Evolutionary conservation across 1,140 invertebrate species (phyloP).

Genomic region (Anagrus nilaparvatae): DNA sequence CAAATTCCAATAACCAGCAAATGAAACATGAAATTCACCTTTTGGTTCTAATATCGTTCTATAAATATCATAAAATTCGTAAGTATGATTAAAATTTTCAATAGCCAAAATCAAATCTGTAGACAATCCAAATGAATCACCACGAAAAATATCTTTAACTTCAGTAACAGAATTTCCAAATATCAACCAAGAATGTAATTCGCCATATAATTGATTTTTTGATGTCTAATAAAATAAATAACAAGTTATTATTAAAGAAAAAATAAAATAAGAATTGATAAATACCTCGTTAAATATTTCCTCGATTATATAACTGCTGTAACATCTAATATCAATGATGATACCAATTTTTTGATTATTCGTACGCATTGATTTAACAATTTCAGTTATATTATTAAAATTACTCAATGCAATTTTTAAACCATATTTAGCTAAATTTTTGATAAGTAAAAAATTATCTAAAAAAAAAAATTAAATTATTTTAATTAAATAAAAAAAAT

Average conservation of each 20-base stretch:
- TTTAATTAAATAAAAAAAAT: neutral
- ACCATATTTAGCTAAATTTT: slow-evolving; percentile 6
- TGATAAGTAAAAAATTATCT: slow-evolving; percentile 15
- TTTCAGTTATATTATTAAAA: neutral
- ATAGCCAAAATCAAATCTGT: slow-evolving; percentile 19
- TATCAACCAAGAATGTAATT: slow-evolving; percentile 21
- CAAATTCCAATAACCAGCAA: slow-evolving; percentile 14
- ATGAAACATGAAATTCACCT: slow-evolving; percentile 16
- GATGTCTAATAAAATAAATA: slow-evolving; percentile 11
- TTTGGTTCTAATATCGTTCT: too few relatives aligned
- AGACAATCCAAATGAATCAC: slow-evolving; percentile 17
- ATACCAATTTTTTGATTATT: slow-evolving; percentile 16
- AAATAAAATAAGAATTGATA: neutral
- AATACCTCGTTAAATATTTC: neutral
- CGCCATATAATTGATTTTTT: slow-evolving; percentile 11
- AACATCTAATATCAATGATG: slow-evolving; percentile 18
- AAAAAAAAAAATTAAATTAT: neutral
- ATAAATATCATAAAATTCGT: slow-evolving; percentile 19
- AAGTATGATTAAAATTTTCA: too few relatives aligned
- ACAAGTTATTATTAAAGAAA: neutral
- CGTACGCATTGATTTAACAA: slow-evolving; percentile 8
- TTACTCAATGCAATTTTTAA: slow-evolving; percentile 11
- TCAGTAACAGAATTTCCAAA: slow-evolving; percentile 6
- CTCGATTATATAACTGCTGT: neutral
- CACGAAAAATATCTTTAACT: slow-evolving; percentile 12